Base-by-base conservation (phyloP, 2,113 vertebrate genomes). In the Carassius auratus region DNA sequence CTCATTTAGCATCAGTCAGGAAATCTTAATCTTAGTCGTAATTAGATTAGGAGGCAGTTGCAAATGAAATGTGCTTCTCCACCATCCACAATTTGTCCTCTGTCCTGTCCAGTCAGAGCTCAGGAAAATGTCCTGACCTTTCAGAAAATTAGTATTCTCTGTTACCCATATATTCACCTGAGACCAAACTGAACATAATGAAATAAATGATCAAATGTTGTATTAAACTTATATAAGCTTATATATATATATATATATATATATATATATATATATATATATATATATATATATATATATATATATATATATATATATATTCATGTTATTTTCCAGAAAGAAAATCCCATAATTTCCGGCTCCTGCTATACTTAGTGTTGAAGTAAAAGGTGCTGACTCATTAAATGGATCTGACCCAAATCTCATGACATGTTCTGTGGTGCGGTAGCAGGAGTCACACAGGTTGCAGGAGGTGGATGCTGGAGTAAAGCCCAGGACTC, bases 1-100 rank as follows among this genome's bases (percentile, higher is more conserved):
- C 84, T 91, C 85, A 90, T 86, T 90, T 88, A 78, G 82, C 79
- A 73, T 21, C 77, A 10, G 86, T 86, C 85, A 89, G 88, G 88
- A 92, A 90, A 92, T 91, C 80, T 82, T 66, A 66, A 66, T 81
- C 79, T 50, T 85, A 85, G 87, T 92, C 90, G 87, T 81, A 88
- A 92, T 91, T 92, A 92, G 87, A 88, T 89, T 68, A 86, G 69
- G 83, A 84, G 81, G 79, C 81, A 17, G 73, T 88, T 88, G 64
- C 13, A 19, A 61, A 76, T 68, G 55, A 59, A 79, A 50, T 82
- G 64, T 21, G 80, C 10, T 6, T 19, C 26, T 55, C 48, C 12
- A 69, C 5, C 26, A 50, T 82, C 15, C 45, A 66, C 62, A 69
- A 36, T 82, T 33, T 69, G 42, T 38, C 33, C 36, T 23, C 21